A percentile compares a stretch with the other conserved stretches of the same genome.
phyloP scores from a whole-genome alignment of 2,113 vertebrate genomes.

The Archocentrus centrarchus region DNA sequence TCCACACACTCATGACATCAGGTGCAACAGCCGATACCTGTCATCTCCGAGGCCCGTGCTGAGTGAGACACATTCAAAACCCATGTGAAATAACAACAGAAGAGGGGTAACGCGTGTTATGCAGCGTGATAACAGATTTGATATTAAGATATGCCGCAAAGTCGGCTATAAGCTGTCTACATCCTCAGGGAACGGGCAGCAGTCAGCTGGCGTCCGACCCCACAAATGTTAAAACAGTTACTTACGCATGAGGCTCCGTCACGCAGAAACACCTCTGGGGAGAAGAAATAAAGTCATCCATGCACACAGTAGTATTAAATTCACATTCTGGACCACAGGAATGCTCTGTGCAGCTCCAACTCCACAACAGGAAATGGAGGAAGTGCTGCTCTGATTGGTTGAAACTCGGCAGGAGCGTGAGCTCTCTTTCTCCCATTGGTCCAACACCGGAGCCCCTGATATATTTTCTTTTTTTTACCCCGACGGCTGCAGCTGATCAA shows the following conservation, averaged over 20 bases:
- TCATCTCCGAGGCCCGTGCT: conserved; percentile 30
- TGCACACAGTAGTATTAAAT: conserved; percentile 38
- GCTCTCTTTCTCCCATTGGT: conserved; percentile 68
- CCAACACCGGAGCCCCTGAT: conserved; percentile 1
- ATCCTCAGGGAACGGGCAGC: conserved; percentile 5
- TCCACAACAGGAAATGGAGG: conserved; percentile 77
- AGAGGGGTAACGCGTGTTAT: no score
- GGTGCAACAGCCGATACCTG: conserved; percentile 56
- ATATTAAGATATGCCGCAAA: conserved; percentile 50
- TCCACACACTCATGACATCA: conserved; percentile 64
- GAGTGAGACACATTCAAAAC: conserved; percentile 13
- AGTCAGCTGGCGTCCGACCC: neutral
- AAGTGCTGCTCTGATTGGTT: conserved; percentile 71
- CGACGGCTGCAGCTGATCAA: conserved; percentile 42
- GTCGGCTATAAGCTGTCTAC: conserved; percentile 66
- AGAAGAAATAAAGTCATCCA: conserved; percentile 15
- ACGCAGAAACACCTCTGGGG: neutral
- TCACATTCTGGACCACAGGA: conserved; percentile 49
- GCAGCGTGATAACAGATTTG: conserved; percentile 1
- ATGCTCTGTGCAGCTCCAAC: conserved; percentile 50
- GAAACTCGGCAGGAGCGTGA: conserved; percentile 3
- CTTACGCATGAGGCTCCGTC: conserved; percentile 47
- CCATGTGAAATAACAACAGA: neutral
- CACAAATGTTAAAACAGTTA: conserved; percentile 7
- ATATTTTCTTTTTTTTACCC: conserved; percentile 27